phyloP scores from a whole-genome alignment of 2,888 invertebrate species.

The Agonum fuliginosum region DNA sequence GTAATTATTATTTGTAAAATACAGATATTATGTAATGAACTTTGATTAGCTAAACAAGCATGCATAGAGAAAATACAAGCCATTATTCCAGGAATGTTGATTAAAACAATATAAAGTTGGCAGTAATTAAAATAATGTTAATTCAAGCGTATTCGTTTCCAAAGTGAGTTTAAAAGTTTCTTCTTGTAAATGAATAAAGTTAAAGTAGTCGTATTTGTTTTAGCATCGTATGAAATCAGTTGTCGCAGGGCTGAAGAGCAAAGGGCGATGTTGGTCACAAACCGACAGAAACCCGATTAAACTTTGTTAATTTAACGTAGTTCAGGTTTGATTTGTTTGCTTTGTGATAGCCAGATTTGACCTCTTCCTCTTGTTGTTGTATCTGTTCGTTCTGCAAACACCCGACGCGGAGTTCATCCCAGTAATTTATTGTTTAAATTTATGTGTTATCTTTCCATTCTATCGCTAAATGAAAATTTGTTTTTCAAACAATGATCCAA shows the following conservation, averaged over 20 bases:
- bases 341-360: slow-evolving; percentile 46
- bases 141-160: background rate
- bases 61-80: too few species aligned
- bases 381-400: slow-evolving; percentile 16
- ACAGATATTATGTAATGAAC: too few species aligned
- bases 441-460: background rate
- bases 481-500: background rate
- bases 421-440: slow-evolving; percentile 17
- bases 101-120: too few species aligned
- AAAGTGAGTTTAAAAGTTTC: background rate
- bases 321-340: slow-evolving; percentile 55
- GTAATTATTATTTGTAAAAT: too few species aligned
- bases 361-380: slow-evolving; percentile 26
- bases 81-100: too few species aligned
- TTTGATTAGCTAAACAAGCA: too few species aligned
- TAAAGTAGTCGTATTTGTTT: too few species aligned
- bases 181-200: slow-evolving; percentile 7
- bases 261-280: slow-evolving; percentile 24
- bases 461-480: background rate
- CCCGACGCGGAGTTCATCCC: background rate
- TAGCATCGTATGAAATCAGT: background rate
- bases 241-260: slow-evolving; percentile 12
- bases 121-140: too few species aligned
- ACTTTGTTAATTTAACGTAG: slow-evolving; percentile 58
- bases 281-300: slow-evolving; percentile 53